Conservation (phyloP, 2,113 vertebrate genomes). For the Halichoeres trimaculatus region DNA sequence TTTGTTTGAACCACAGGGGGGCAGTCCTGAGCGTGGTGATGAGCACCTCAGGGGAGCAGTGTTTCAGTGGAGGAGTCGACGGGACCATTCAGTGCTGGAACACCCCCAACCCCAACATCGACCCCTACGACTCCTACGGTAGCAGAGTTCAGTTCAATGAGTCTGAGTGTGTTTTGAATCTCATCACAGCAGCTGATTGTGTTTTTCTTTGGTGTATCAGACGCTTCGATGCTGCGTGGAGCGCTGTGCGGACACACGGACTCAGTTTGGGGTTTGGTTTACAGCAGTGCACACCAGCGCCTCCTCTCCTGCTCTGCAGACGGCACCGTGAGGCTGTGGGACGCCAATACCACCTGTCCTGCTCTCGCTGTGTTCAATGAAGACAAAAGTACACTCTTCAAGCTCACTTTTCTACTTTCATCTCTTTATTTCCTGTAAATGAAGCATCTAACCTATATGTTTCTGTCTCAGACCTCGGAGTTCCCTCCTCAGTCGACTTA, state of each 20-base stretch:
- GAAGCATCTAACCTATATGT: slow-evolving; percentile 26
- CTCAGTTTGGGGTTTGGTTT: slow-evolving; percentile 95
- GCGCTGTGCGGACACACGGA: slow-evolving; percentile 92
- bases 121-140: slow-evolving; percentile 98
- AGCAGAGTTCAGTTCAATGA: background rate
- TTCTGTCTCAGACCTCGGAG: slow-evolving; percentile 87
- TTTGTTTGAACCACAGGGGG: slow-evolving; percentile 82
- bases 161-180: background rate
- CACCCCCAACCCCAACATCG: slow-evolving; percentile 94
- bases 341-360: slow-evolving; percentile 87
- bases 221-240: slow-evolving; percentile 92
- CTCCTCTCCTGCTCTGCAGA: slow-evolving; percentile 97
- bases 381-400: slow-evolving; percentile 87
- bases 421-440: too few species aligned
- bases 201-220: slow-evolving; percentile 70
- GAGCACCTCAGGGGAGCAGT: slow-evolving; percentile 96
- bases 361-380: slow-evolving; percentile 92
- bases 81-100: slow-evolving; percentile 97
- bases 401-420: background rate
- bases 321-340: slow-evolving; percentile 95
- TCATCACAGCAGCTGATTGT: too few species aligned
- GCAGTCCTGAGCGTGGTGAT: slow-evolving; percentile 98
- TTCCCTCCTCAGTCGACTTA: slow-evolving; percentile 95
- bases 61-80: slow-evolving; percentile 95
- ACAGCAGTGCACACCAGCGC: slow-evolving; percentile 91